Evolutionary conservation across 2,888 invertebrate genomes (phyloP).

Genomic region (Deilephila porcellus): DNA sequence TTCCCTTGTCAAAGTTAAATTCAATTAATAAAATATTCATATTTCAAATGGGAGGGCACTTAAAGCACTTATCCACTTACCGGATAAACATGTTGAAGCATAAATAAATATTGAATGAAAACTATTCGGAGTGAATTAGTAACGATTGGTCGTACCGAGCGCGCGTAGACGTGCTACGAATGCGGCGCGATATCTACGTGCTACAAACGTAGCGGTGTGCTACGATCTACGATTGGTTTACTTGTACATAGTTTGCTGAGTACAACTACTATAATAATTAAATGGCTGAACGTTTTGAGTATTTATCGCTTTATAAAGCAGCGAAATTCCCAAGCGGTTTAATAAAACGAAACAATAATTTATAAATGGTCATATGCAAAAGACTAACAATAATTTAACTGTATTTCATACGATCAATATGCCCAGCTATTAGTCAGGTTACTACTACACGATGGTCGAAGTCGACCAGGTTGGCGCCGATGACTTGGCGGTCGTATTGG

Average conservation of each 20-base stretch:
- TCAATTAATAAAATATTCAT: conserved; percentile 28
- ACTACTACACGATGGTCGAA: too few relatives aligned
- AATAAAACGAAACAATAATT: too few relatives aligned
- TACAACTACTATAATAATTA: not conserved
- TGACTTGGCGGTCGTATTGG: too few relatives aligned
- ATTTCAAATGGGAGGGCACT: conserved; percentile 18
- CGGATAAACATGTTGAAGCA: conserved; percentile 30
- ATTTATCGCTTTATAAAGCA: not conserved
- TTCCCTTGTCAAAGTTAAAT: conserved; percentile 23
- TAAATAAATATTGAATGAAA: conserved; percentile 56
- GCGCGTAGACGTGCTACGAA: conserved; percentile 75
- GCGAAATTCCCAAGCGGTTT: not conserved
- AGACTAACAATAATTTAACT: too few relatives aligned
- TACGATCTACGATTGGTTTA: conserved; percentile 33
- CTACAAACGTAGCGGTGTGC: conserved; percentile 46
- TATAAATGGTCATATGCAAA: too few relatives aligned
- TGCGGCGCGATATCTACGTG: conserved; percentile 53
- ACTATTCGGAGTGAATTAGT: conserved; percentile 50
- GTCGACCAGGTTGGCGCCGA: too few relatives aligned
- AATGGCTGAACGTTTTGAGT: not conserved
- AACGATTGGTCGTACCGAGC: conserved; percentile 57
- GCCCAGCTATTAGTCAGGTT: too few relatives aligned
- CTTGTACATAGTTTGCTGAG: not conserved
- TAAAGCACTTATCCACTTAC: conserved; percentile 21
- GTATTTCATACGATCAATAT: too few relatives aligned